Conservation (phyloP, 2,888 invertebrate species). For the Xylota sylvarum region DNA sequence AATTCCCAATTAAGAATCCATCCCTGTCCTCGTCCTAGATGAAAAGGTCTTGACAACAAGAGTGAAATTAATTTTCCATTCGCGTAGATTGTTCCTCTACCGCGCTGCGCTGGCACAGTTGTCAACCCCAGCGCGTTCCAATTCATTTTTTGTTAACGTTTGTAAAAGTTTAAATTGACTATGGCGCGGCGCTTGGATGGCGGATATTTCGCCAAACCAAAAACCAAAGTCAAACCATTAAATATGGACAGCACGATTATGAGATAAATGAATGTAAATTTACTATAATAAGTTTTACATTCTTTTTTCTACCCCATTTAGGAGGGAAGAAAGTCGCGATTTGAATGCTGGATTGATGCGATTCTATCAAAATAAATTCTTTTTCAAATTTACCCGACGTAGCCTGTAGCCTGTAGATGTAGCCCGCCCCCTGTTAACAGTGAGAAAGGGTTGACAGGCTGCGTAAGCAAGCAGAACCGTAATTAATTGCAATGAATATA, state of each 20-base stretch:
- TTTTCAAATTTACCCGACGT: constrained; percentile 21
- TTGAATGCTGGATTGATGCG: constrained; percentile 64
- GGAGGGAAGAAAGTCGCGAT: constrained; percentile 25
- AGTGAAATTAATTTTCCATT: constrained; percentile 66
- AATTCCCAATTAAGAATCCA: constrained; percentile 29
- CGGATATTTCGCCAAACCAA: constrained; percentile 16
- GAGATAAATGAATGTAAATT: constrained; percentile 68
- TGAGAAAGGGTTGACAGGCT: constrained; percentile 49
- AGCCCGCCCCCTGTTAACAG: not conserved
- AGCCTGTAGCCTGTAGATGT: not conserved
- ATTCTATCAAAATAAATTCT: constrained; percentile 55
- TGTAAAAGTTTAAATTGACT: constrained; percentile 67
- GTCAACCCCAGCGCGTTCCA: constrained; percentile 30
- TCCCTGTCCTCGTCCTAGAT: constrained; percentile 24
- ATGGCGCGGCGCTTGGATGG: constrained; percentile 2
- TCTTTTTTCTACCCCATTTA: constrained; percentile 21
- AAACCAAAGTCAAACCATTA: constrained; percentile 46
- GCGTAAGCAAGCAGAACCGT: constrained; percentile 32
- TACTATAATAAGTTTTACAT: constrained; percentile 43
- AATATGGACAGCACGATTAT: constrained; percentile 68
- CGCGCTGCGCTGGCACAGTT: not conserved
- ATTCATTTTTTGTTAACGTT: constrained; percentile 14
- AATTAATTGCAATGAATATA: constrained; percentile 55
- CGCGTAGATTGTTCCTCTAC: constrained; percentile 55
- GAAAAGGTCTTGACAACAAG: constrained; percentile 20